Evolutionary conservation across 2,113 vertebrate genomes (phyloP).

Genomic region (Xenus cinereus): DNA sequence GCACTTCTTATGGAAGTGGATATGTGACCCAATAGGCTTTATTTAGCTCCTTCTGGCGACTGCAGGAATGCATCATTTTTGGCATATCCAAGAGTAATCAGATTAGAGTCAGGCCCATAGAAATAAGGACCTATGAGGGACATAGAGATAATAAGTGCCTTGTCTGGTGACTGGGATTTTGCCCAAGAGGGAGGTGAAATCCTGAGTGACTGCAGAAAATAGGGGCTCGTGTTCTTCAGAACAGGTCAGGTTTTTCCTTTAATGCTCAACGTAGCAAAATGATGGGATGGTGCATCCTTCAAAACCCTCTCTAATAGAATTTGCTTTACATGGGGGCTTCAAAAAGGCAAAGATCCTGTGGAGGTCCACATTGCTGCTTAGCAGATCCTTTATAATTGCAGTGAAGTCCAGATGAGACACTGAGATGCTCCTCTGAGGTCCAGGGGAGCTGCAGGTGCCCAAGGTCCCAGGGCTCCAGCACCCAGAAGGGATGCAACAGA

Average conservation of each 20-base stretch:
- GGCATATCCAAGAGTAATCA: background rate
- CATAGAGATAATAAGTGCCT: background rate
- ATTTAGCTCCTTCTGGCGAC: background rate
- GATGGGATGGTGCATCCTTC: background rate
- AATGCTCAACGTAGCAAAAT: accelerated
- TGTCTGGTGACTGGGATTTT: background rate
- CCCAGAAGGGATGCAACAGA: background rate
- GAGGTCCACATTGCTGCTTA: background rate
- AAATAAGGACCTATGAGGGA: background rate
- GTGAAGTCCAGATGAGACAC: accelerated
- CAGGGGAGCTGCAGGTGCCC: background rate
- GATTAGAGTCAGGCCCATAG: background rate
- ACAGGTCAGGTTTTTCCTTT: background rate
- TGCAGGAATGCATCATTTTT: background rate
- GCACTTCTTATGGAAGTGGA: background rate
- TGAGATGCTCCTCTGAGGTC: background rate
- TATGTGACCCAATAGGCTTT: background rate
- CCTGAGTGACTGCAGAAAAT: background rate
- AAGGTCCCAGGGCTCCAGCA: background rate
- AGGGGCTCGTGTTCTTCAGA: accelerated
- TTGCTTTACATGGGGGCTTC: background rate
- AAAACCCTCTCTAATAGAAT: background rate
- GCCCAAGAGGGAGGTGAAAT: background rate
- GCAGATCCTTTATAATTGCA: background rate
- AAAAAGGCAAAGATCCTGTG: background rate